Evolutionary conservation across 2,797 vertebrate genomes (phyloP), one percentile per base, ranked within the genome.

Genomic region (Crypturellus tataupa): DNA sequence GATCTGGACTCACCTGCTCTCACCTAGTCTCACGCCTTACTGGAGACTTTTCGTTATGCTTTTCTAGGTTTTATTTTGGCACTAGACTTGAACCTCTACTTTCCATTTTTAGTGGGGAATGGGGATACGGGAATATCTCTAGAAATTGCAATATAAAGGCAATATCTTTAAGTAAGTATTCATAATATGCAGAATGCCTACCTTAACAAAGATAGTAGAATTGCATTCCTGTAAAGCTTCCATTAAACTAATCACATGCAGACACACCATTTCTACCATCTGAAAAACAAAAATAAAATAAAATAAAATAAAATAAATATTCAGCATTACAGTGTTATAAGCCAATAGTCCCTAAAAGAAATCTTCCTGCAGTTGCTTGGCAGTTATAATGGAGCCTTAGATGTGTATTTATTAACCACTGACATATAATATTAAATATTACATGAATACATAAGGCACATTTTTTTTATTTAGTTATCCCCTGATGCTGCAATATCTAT

Each of bases 181-280:
- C 33, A 58, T 13, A 10, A 42, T 29, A 4, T 58, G 53, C 87
- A 64, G 17, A 75, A 85, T 33, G 92, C 98, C 96, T 98, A 99
- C 99, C 98, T 99, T 99, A 67, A 99, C 99, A 98, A 99, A 99
- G 97, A 99, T 99, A 84, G 99, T 99, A 68, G 99, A 99, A 97
- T 99, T 99, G 97, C 99, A 99, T 95, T 99, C 99, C 97, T 99
- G 99, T 87, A 99, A 98, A 62, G 99, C 99, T 95, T 99, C 99
- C 99, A 99, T 99, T 97, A 99, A 97, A 95, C 99, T 99, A 95
- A 99, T 99, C 96, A 99, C 99, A 95, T 99, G 99, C 94, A 99
- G 98, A 97, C 99, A 99, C 91, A 99, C 99, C 99, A 99, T 99
- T 97, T 99, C 99, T 27, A 99, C 99, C 99, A 99, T 99, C 99